Base-by-base conservation (phyloP, 1,140 invertebrate genomes). In the Drosophila orosa region DNA sequence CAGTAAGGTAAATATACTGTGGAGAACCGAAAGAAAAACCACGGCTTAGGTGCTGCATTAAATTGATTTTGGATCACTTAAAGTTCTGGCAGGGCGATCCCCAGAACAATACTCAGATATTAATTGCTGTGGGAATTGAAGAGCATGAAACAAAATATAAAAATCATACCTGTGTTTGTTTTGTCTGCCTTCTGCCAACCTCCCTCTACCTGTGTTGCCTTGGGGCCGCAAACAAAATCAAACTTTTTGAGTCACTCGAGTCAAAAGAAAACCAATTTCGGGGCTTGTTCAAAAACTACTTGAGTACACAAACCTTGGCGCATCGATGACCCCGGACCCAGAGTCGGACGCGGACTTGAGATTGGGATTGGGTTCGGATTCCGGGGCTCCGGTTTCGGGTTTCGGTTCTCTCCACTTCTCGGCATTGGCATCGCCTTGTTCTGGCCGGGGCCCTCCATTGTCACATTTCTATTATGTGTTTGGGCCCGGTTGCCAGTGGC, bases 391-490 rank as follows among this genome's bases (percentile, higher is more conserved):
- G 57, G 61, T 57, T 59, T 77, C 52, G 57, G 60, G 55, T 39
- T 74, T 63, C 55, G 19, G n/a, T n/a, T n/a, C n/a, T n/a, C n/a
- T n/a, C n/a, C 54, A 56, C 40, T 44, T 17, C 22, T 57, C 44
- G 24, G 57, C 33, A 63, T 63, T 54, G 54, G 33, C 42, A 39
- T 31, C 19, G 55, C 55, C 61, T 60, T 33, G 54, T 65, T 15
- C 42, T 44, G 52, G 47, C 35, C 37, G 19, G 19, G 44, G 47
- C 25, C 31, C 22, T 31, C 63, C 79, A 84, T 80, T 87, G 84
- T 89, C 84, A 87, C 76, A 80, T 86, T 82, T 82, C 66, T 65
- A 79, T 86, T 86, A 83, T 78, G 55, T 72, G 39, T 78, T 56
- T 74, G 42, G 57, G 42, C 45, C 17, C 50, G 50, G 19, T 35